Evolutionary conservation across 1,140 invertebrate species (phyloP).

Genomic region (Mactra quadrangularis): DNA sequence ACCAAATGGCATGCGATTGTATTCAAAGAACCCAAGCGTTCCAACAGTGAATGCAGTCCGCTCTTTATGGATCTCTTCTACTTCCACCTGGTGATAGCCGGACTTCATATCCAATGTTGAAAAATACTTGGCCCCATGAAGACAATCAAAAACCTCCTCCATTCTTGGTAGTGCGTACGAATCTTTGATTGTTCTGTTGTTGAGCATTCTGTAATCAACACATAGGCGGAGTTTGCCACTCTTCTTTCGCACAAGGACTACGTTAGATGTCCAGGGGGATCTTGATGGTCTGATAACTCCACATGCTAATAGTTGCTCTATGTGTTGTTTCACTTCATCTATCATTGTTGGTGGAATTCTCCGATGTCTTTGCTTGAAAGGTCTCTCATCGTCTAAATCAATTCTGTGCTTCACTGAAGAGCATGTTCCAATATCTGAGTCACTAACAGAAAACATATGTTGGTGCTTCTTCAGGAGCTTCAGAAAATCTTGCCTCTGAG

Average conservation of each 20-base stretch:
- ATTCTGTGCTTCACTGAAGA: constrained; percentile 44
- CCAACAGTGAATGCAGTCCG: neutral
- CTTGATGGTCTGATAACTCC: no score
- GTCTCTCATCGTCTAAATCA: constrained; percentile 17
- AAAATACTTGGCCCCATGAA: neutral
- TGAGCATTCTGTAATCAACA: neutral
- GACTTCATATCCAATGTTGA: neutral
- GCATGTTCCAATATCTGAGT: constrained; percentile 51
- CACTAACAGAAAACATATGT: constrained; percentile 50
- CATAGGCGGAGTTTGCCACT: neutral
- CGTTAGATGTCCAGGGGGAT: no score
- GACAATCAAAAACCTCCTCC: neutral
- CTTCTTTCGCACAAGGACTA: no score
- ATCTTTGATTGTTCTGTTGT: neutral
- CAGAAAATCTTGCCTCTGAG: neutral
- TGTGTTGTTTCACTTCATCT: constrained; percentile 48
- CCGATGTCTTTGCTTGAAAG: constrained; percentile 59
- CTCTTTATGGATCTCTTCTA: constrained; percentile 6
- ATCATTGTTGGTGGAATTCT: constrained; percentile 46
- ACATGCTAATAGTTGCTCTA: constrained; percentile 35
- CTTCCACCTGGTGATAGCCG: constrained; percentile 5
- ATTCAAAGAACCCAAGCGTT: neutral
- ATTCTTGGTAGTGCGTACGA: neutral
- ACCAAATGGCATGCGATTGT: neutral
- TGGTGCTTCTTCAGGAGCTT: constrained; percentile 10